These are phyloP conservation scores for Cydia fagiglandana DNA, from an alignment of 1,140 invertebrate species.

Conservation along the genomic window DNA sequence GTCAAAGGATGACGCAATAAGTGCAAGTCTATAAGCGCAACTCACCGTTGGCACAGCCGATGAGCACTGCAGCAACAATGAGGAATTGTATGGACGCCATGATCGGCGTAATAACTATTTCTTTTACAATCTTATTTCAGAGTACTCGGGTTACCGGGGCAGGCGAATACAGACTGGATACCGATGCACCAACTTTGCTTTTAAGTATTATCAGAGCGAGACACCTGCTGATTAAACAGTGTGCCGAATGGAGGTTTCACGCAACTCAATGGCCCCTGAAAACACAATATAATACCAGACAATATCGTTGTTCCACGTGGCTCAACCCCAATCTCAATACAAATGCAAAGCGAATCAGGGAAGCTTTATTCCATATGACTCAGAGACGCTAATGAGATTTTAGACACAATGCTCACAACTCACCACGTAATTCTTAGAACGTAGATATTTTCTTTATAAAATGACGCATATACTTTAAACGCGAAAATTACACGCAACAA, in stretches of 20 bases:
- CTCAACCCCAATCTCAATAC: neutral
- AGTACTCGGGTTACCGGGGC: conserved; percentile 38
- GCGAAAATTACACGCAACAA: neutral
- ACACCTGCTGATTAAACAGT: conserved; percentile 58
- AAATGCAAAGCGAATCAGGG: neutral
- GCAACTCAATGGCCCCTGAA: conserved; percentile 25
- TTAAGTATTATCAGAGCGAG: conserved; percentile 55
- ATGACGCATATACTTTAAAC: neutral
- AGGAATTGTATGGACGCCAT: conserved; percentile 49
- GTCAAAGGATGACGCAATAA: neutral
- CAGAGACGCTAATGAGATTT: neutral
- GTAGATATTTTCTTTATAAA: neutral
- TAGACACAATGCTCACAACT: neutral
- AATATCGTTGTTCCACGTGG: conserved; percentile 25
- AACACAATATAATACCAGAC: conserved; percentile 38
- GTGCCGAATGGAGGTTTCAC: conserved; percentile 47
- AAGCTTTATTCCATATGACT: neutral
- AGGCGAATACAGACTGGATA: conserved; percentile 49
- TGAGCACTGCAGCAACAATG: conserved; percentile 40
- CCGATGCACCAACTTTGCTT: conserved; percentile 44
- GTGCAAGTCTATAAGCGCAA: conserved; percentile 2
- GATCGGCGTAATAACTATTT: conserved; percentile 38
- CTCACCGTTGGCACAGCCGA: conserved; percentile 51
- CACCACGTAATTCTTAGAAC: neutral
- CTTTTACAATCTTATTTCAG: conserved; percentile 29